Evolutionary conservation across 2,113 vertebrate species (phyloP).

Genomic region (Embiotoca jacksoni): DNA sequence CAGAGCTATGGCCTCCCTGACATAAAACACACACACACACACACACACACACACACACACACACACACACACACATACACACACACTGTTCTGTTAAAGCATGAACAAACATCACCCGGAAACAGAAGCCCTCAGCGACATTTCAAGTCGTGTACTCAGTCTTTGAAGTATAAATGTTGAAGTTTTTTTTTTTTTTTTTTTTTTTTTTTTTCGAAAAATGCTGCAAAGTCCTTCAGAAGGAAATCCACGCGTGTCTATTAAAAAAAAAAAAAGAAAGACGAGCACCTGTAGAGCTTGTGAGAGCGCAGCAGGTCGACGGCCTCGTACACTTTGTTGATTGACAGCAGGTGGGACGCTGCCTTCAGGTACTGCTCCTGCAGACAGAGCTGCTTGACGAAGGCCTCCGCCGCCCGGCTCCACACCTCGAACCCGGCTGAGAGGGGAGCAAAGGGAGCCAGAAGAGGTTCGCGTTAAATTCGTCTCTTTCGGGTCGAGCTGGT

Average conservation of each 20-base stretch:
- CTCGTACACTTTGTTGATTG: conserved; percentile 91
- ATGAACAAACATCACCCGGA: neutral
- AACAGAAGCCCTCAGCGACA: too few relatives aligned
- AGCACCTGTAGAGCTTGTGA: conserved; percentile 91
- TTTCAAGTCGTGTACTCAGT: too few relatives aligned
- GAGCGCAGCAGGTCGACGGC: conserved; percentile 91
- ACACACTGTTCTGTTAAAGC: neutral
- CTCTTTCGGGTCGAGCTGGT: too few relatives aligned
- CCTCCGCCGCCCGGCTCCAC: conserved; percentile 91
- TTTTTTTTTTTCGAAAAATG: too few relatives aligned
- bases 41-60: conserved; percentile 1
- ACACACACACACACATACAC: neutral
- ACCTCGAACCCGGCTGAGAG: conserved; percentile 90
- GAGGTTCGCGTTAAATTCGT: neutral
- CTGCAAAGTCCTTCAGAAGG: too few relatives aligned
- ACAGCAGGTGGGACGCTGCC: conserved; percentile 94
- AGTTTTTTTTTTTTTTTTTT: too few relatives aligned
- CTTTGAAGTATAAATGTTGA: too few relatives aligned
- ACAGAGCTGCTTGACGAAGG: conserved; percentile 93
- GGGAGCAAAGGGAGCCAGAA: conserved; percentile 18
- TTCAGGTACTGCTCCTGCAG: conserved; percentile 95
- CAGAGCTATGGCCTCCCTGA: conserved; percentile 93
- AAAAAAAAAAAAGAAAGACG: conserved; percentile 44
- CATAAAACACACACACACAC: neutral
- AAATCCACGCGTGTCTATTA: too few relatives aligned